phyloP scores from a whole-genome alignment of 2,888 invertebrate genomes.

The Thecocarcelia acutangulata region DNA sequence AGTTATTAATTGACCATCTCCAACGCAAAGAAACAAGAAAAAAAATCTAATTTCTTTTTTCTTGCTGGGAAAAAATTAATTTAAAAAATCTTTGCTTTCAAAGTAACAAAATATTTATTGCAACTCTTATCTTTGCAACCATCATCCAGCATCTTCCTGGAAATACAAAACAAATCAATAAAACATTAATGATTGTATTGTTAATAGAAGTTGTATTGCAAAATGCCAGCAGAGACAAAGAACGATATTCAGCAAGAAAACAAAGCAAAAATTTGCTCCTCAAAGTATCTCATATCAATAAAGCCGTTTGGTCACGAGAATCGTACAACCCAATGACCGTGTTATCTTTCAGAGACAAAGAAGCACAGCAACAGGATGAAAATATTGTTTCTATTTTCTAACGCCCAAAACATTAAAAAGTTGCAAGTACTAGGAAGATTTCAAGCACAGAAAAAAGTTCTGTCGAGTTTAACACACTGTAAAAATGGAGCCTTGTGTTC shows the following conservation, averaged over 20 bases:
- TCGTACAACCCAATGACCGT: not conserved
- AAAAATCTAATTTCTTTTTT: constrained; percentile 1
- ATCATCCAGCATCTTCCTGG: not conserved
- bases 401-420: not conserved
- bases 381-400: no score
- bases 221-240: constrained; percentile 28
- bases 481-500: no score
- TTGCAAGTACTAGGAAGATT: no score
- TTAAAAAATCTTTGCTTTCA: constrained; percentile 15
- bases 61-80: constrained; percentile 49
- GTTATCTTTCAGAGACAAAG: constrained; percentile 3
- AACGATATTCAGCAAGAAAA: constrained; percentile 35
- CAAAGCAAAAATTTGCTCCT: constrained; percentile 22
- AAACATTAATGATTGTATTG: constrained; percentile 9
- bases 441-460: no score
- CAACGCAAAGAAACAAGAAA: constrained; percentile 19
- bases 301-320: constrained; percentile 57
- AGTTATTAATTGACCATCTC: constrained; percentile 67
- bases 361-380: no score
- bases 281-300: constrained; percentile 61
- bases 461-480: no score
- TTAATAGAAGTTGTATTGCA: constrained; percentile 31
- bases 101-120: not conserved
- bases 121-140: constrained; percentile 46
- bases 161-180: constrained; percentile 4